Evolutionary conservation across 1,140 invertebrate species (phyloP).

Genomic region (Wasmannia auropunctata): DNA sequence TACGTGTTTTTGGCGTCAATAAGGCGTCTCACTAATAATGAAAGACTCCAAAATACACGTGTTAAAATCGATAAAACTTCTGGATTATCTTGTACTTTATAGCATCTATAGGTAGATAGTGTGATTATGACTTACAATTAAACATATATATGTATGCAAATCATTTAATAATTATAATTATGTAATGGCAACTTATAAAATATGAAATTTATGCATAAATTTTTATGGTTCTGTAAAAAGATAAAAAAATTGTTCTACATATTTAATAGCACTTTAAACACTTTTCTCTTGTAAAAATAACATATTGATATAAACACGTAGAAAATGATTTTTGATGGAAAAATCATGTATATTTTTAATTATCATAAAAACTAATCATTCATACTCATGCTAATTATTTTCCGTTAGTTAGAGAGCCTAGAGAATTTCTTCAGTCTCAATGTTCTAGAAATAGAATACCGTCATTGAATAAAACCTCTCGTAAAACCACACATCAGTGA

Average conservation of each 20-base stretch:
- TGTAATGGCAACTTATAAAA: background rate
- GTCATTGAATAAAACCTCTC: background rate
- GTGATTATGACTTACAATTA: background rate
- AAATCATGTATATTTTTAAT: background rate
- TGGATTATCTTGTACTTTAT: background rate
- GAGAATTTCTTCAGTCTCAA: background rate
- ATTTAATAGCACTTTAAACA: background rate
- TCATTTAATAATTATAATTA: background rate
- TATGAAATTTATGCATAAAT: background rate
- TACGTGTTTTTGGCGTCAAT: conserved; percentile 21
- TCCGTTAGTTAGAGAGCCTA: too few species aligned
- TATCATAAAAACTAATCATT: background rate
- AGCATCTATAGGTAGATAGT: too few species aligned
- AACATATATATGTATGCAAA: background rate
- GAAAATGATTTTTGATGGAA: background rate
- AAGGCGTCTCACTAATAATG: conserved; percentile 12
- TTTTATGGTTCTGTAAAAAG: background rate
- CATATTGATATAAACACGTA: background rate
- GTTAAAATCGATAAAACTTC: background rate
- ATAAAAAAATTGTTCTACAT: background rate
- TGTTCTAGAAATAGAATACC: too few species aligned
- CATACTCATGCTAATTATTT: too few species aligned
- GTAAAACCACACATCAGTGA: background rate
- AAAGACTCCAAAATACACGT: background rate
- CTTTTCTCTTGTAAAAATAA: background rate